A percentile compares a stretch with the other conserved stretches of the same genome.
phyloP scores from a whole-genome alignment of 2,888 invertebrate species.

The Poecilobothrus nobilitatus region DNA sequence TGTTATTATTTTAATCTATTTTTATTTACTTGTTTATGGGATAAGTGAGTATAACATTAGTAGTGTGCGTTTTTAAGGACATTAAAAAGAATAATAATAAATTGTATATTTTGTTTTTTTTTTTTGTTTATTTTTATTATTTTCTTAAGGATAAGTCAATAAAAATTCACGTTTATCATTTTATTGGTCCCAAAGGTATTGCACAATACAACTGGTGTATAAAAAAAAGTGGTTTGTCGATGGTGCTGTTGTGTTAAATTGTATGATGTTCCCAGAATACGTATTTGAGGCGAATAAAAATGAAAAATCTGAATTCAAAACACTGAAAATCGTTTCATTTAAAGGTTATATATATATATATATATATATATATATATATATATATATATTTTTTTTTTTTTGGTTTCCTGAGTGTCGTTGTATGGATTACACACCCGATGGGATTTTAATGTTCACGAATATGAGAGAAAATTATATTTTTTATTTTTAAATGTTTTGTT shows the following conservation, averaged over 20 bases:
- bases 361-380: too few relatives aligned
- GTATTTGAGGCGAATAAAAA: background rate
- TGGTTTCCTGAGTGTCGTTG: background rate
- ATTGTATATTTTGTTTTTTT: background rate
- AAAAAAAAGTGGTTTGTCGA: background rate
- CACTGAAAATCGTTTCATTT: background rate
- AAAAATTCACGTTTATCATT: background rate
- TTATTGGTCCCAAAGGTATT: background rate
- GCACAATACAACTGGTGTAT: background rate
- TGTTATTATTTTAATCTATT: background rate
- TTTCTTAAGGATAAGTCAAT: conserved; percentile 6
- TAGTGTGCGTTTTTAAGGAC: background rate
- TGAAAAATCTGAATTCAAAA: conserved; percentile 4
- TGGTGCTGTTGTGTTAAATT: background rate
- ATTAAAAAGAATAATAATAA: background rate
- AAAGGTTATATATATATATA: background rate
- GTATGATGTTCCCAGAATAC: background rate
- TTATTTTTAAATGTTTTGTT: too few relatives aligned
- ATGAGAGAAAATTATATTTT: background rate
- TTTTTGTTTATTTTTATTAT: background rate
- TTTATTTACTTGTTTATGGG: background rate
- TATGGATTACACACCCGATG: background rate
- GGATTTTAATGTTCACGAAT: background rate
- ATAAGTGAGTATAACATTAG: background rate
- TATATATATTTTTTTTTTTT: background rate